phyloP scores from a whole-genome alignment of 2,113 vertebrate genomes.

The Osmerus mordax region DNA sequence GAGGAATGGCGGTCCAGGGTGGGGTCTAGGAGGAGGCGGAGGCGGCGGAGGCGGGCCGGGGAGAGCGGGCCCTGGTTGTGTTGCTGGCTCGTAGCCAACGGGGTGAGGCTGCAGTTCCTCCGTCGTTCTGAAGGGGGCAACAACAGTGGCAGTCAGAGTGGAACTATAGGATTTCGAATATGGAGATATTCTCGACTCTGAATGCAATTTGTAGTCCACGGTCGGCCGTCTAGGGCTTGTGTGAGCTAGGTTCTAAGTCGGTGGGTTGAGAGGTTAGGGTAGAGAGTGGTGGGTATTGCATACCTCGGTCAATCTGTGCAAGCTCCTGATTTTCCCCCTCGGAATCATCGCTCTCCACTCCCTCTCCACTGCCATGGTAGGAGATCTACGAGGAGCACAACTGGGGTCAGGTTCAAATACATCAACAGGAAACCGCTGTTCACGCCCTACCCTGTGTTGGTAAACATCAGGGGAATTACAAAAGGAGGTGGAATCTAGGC shows the following conservation, averaged over 20 bases:
- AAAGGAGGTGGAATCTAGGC: too few relatives aligned
- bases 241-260: background rate
- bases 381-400: slow-evolving; percentile 76
- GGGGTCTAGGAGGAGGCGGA: slow-evolving; percentile 78
- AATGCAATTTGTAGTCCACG: too few relatives aligned
- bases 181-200: too few relatives aligned
- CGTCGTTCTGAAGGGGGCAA: slow-evolving; percentile 74
- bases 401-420: slow-evolving; percentile 16
- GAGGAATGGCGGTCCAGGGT: slow-evolving; percentile 85
- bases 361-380: slow-evolving; percentile 81
- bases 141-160: slow-evolving; percentile 21
- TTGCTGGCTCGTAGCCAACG: slow-evolving; percentile 84
- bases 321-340: slow-evolving; percentile 92
- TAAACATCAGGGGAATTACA: too few relatives aligned
- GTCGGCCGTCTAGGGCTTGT: too few relatives aligned
- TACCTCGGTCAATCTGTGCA: slow-evolving; percentile 90
- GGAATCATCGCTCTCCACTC: slow-evolving; percentile 87
- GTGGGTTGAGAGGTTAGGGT: background rate
- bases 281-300: slow-evolving; percentile 2
- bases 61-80: slow-evolving; percentile 83
- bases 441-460: too few relatives aligned
- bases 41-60: slow-evolving; percentile 73
- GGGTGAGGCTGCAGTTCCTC: slow-evolving; percentile 80
- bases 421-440: too few relatives aligned
- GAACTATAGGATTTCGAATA: background rate